Evolutionary conservation across 2,888 invertebrate species (phyloP).

Genomic region (Maniola hyperantus): DNA sequence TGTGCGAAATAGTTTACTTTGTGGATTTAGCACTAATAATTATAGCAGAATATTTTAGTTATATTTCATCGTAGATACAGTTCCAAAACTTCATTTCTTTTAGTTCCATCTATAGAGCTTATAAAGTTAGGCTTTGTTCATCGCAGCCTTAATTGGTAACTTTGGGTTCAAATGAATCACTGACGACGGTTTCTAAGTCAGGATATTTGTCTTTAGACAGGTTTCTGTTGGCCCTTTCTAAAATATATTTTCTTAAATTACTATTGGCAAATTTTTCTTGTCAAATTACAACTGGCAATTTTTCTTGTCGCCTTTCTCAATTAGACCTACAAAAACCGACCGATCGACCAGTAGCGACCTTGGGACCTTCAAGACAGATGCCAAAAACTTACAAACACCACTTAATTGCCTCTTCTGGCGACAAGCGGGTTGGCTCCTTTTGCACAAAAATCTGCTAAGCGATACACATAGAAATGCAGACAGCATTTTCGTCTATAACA

Average conservation of each 20-base stretch:
- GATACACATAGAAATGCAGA: not conserved
- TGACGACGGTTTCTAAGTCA: no score
- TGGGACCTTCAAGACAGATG: not conserved
- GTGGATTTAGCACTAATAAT: no score
- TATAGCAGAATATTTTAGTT: no score
- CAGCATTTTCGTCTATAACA: not conserved
- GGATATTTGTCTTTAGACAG: no score
- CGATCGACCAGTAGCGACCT: not conserved
- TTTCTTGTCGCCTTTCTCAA: not conserved
- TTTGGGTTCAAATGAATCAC: no score
- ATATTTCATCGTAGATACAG: no score
- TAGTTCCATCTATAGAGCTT: no score
- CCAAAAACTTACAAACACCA: not conserved
- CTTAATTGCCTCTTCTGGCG: not conserved
- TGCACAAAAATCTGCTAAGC: not conserved
- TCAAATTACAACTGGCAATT: not conserved
- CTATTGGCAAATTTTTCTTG: not conserved
- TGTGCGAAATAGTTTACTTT: not conserved
- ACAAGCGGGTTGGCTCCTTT: conserved; percentile 2
- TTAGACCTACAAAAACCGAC: not conserved
- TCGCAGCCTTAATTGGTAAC: no score
- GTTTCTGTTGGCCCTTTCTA: not conserved
- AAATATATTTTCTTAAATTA: not conserved
- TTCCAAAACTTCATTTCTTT: no score
- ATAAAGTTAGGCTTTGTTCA: no score